Base-by-base conservation (phyloP, 2,797 vertebrate genomes). In the Aeoliscus strigatus region DNA sequence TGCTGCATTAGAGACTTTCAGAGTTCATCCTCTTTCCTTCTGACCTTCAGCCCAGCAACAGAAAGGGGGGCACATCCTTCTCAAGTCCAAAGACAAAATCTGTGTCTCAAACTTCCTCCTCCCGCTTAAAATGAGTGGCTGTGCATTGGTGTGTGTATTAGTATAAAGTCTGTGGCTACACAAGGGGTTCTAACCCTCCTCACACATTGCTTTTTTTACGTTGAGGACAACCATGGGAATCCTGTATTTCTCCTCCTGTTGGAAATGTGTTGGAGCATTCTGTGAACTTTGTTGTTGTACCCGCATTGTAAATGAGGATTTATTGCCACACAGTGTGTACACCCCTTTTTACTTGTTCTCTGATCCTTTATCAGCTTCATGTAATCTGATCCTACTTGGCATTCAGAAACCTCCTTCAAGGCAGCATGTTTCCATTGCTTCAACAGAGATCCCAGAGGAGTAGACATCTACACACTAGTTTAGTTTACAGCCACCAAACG, bases 401-500 rank as follows among this genome's bases (percentile, higher is more conserved):
- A 29, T 49, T 66, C 11, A 23, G 51, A 55, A 63, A 25, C 80
- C 73, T 82, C 82, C 82, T 79, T 63, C 0, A 38, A 76, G 73
- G 67, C 59, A 5, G 71, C 69, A 17, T 66, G 58, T 79, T 84
- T 81, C 80, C 74, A 78, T 75, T 67, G 49, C 75, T 77, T 79
- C 72, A 54, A 62, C 39, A 55, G 17, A 52, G 59, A n/a, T 58
- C 69, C 62, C 51, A 36, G 26, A 66, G 59, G 79, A 75, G 66
- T 63, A 70, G 74, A 81, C 77, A 62, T 30, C 40, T 38, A 36
- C 46, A 27, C 45, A 29, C 42, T 25, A 43, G 39, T 50, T 63
- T 48, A 46, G 39, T 50, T 63, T 48, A 12, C 57, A 55, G 53
- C 34, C 63, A 58, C 57, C 14, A n/a, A 15, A 5, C 52, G 38